Evolutionary conservation across 1,140 invertebrate genomes (phyloP).

Genomic region (Cepaea nemoralis): DNA sequence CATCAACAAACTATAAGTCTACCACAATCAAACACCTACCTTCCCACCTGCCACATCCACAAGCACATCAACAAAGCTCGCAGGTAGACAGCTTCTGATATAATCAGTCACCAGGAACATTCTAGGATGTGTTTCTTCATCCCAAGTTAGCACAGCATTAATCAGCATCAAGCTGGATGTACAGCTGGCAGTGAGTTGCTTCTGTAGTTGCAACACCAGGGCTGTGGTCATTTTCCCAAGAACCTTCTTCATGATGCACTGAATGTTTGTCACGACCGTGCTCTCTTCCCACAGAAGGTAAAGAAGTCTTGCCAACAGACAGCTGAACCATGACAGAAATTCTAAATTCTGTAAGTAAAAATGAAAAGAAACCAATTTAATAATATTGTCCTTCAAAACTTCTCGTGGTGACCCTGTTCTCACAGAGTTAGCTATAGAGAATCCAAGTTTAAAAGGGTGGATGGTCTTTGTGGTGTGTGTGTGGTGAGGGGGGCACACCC

Average conservation of each 20-base stretch:
- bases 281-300: neutral
- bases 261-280: neutral
- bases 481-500: no score
- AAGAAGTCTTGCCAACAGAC: neutral
- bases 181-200: neutral
- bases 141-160: neutral
- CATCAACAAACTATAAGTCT: no score
- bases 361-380: no score
- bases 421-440: no score
- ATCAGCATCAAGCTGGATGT: neutral
- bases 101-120: neutral
- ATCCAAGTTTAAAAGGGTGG: no score
- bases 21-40: neutral
- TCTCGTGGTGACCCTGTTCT: no score
- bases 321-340: slow-evolving; percentile 8
- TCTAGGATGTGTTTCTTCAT: neutral
- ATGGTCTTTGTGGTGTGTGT: no score
- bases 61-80: slow-evolving; percentile 1
- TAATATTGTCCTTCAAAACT: no score
- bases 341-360: neutral
- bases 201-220: neutral
- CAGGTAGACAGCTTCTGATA: neutral
- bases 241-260: neutral
- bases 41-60: slow-evolving; percentile 16
- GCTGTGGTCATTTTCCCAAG: neutral